Evolutionary conservation across 2,797 vertebrate species (phyloP), one percentile per base, ranked within the genome.

Genomic region (Rhinatrema bivittatum): DNA sequence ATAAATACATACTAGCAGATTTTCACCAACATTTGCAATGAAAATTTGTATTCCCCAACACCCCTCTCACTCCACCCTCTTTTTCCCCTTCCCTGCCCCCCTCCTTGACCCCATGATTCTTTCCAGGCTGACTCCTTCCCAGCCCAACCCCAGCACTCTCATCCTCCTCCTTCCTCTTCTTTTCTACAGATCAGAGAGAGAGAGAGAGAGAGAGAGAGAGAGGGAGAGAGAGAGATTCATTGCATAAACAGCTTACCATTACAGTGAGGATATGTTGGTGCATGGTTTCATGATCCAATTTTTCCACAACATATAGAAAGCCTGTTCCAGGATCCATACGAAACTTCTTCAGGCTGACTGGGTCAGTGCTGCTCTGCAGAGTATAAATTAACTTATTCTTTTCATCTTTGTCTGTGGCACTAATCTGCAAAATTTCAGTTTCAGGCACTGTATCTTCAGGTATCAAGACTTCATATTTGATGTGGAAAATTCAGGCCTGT

Each of bases 381-480:
- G 92, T 95, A 39, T 85, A 99, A 56, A 95, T 97, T 34, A 98
- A 53, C 48, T 96, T 98, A 79, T 98, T 98, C 74, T 98, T 98
- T 74, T 97, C 95, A 16, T 99, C 96, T 54, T 81, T 80, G 69
- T 99, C 96, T 4, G 70, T 56, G 3, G 96, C 94, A 27, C 74
- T 87, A 70, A 99, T 81, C 42, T 84, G 90, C 42, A 98, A 64
- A 46, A 98, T 88, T 79, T 97, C 90, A 0, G 87, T 89, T 9
- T 93, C 90, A 1, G 85, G 83, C 2, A 69, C 29, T 2, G 82
- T 84, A 51, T 98, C 91, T 60, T 99, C 96, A 2, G 89, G 80
- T 50, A 99, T 84, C 20, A 74, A 72, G 18, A 93, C 81, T 53
- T 92, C 86, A 2, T 99, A 99, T 47, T 80, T 12, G 82, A 70